phyloP scores from a whole-genome alignment of 2,888 invertebrate genomes.

The Drepanosiphum platanoidis region DNA sequence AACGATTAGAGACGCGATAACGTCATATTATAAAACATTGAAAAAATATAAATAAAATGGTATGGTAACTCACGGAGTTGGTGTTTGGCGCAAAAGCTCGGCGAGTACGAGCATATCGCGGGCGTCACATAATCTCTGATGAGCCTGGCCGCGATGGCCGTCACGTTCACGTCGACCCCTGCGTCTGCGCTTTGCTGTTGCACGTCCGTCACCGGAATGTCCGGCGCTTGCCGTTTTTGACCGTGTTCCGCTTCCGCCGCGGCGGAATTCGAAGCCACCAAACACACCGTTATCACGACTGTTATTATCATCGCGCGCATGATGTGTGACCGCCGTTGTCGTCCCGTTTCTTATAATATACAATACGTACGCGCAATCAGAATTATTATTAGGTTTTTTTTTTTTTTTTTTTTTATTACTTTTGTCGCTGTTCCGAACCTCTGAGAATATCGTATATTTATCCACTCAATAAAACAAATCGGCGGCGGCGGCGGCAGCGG shows the following conservation, averaged over 20 bases:
- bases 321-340: not conserved
- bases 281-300: not conserved
- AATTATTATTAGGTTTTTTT: too few relatives aligned
- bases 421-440: not conserved
- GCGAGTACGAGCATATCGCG: constrained; percentile 24
- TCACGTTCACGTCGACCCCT: not conserved
- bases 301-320: constrained; percentile 5
- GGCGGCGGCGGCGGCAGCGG: not conserved
- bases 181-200: not conserved
- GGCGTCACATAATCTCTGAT: constrained; percentile 23
- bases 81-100: constrained; percentile 41
- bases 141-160: constrained; percentile 13
- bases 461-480: not conserved
- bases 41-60: too few relatives aligned
- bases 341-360: too few relatives aligned
- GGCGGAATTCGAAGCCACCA: not conserved
- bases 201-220: not conserved
- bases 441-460: not conserved
- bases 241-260: not conserved
- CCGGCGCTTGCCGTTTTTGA: not conserved
- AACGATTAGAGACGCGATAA: too few relatives aligned
- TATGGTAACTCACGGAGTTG: constrained; percentile 52
- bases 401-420: too few relatives aligned
- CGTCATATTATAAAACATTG: too few relatives aligned
- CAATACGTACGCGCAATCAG: too few relatives aligned